Base-by-base conservation (phyloP, 2,888 invertebrate genomes). In the Helobdella robusta region DNA sequence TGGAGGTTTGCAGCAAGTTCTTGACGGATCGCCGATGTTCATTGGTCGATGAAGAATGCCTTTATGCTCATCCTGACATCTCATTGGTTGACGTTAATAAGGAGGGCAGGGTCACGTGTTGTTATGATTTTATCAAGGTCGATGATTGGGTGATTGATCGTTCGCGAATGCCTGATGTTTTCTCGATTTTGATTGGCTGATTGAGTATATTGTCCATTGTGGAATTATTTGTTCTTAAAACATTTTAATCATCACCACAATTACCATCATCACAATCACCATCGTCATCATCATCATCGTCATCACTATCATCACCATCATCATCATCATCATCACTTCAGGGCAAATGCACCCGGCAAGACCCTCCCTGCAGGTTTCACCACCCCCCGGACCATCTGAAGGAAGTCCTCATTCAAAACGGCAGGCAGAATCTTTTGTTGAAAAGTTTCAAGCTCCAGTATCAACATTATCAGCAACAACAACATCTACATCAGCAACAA, bases 81-180 rank as follows among this genome's bases (percentile, higher is more conserved):
- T 20, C 23, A 5, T n/a, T 40, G 20, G 61, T 40, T 6, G 48
- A 61, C 20, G 30, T 48, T 28, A 30, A 23, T 28, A 30, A 61
- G 23, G 61, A 61, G 20, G 48, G 61, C 18, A 23, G 61, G n/a
- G 61, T 61, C 44, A 61, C 48, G 61, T 61, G 61, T 50, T 61
- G 61, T 48, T 61, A 61, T 30, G 61, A 61, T 28, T 61, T 61
- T 46, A 61, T 61, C 30, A 61, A 61, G 61, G 61, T 61, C 8
- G 40, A 3, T 44, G 3, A 5, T 2, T 6, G 32, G n/a, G n/a
- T n/a, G n/a, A n/a, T n/a, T n/a, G n/a, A n/a, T n/a, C n/a, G n/a
- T n/a, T n/a, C n/a, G n/a, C n/a, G n/a, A n/a, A n/a, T n/a, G n/a
- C n/a, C n/a, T n/a, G n/a, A n/a, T n/a, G n/a, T n/a, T n/a, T n/a